Evolutionary conservation across 1,140 invertebrate species (phyloP).

Genomic region (Ganaspis sp.): DNA sequence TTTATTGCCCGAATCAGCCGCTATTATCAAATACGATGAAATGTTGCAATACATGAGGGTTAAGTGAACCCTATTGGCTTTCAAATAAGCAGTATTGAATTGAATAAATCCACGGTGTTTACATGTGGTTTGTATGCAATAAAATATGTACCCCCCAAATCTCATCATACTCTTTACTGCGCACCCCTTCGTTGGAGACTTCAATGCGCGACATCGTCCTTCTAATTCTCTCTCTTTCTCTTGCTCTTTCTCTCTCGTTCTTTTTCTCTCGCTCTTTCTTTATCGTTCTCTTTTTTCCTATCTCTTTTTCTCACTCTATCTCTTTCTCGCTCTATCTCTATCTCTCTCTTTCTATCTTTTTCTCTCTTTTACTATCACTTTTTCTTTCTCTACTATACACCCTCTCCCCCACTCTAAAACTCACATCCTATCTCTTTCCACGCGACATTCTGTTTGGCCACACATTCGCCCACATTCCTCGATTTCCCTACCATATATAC

Average conservation of each 20-base stretch:
- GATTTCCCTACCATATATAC: conserved; percentile 35
- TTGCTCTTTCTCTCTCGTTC: conserved; percentile 11
- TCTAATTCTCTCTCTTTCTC: conserved; percentile 31
- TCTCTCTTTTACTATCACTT: background rate
- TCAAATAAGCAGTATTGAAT: background rate
- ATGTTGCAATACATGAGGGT: background rate
- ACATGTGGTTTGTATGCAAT: conserved; percentile 13
- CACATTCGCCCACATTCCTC: conserved; percentile 46
- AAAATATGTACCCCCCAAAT: conserved; percentile 30
- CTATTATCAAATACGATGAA: conserved; percentile 3
- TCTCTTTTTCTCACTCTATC: background rate
- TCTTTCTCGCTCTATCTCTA: no score
- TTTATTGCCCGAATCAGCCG: background rate
- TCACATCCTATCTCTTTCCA: conserved; percentile 21
- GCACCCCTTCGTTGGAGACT: conserved; percentile 69
- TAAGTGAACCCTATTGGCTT: conserved; percentile 7
- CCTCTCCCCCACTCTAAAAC: background rate
- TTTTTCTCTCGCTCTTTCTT: conserved; percentile 32
- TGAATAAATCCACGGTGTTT: background rate
- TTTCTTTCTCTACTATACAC: background rate
- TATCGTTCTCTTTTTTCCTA: conserved; percentile 50
- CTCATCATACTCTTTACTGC: conserved; percentile 18
- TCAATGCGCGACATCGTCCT: conserved; percentile 70
- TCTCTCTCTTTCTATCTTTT: no score
- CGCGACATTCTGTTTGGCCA: conserved; percentile 50